These are phyloP conservation scores for Trichomycterus rosablanca DNA, from an alignment of 2,113 vertebrate genomes.

Conservation along the genomic window DNA sequence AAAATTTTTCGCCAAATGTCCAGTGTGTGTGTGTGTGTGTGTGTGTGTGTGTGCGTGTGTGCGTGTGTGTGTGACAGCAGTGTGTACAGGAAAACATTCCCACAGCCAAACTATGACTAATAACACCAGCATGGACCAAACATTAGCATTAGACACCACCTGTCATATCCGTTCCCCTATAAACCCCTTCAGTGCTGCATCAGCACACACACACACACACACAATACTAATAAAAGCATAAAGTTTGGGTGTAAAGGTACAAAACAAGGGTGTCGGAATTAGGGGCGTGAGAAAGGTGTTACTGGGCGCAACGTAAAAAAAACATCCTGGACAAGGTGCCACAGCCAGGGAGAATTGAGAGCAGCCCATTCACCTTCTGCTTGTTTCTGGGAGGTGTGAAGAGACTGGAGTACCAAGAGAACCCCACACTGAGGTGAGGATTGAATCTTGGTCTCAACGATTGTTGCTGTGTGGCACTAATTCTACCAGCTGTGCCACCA, in stretches of 20 bases:
- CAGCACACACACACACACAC: background rate
- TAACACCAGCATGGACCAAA: constrained; percentile 23
- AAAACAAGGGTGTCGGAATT: too few relatives aligned
- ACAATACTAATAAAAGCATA: constrained; percentile 2
- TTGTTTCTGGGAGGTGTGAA: too few relatives aligned
- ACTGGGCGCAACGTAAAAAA: too few relatives aligned
- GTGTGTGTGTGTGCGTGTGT: background rate
- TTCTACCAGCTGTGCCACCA: too few relatives aligned
- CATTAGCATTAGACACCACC: constrained; percentile 33
- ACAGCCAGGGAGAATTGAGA: too few relatives aligned
- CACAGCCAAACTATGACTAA: constrained; percentile 35
- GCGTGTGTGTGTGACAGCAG: constrained; percentile 16
- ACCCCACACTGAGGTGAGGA: too few relatives aligned
- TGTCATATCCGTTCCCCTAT: constrained; percentile 20
- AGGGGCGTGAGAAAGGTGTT: too few relatives aligned
- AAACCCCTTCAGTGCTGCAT: background rate
- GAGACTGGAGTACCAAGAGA: too few relatives aligned
- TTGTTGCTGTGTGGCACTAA: too few relatives aligned
- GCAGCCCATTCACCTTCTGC: too few relatives aligned
- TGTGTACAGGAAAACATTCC: constrained; percentile 24
- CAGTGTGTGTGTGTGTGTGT: background rate
- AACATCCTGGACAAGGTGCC: too few relatives aligned
- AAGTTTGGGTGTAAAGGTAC: constrained; percentile 17
- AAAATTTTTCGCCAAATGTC: background rate
- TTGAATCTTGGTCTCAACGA: too few relatives aligned